A percentile compares a stretch with the other conserved stretches of the same genome.
Conservation (phyloP, 2,888 invertebrate species). For the Mycalesis mineus region DNA sequence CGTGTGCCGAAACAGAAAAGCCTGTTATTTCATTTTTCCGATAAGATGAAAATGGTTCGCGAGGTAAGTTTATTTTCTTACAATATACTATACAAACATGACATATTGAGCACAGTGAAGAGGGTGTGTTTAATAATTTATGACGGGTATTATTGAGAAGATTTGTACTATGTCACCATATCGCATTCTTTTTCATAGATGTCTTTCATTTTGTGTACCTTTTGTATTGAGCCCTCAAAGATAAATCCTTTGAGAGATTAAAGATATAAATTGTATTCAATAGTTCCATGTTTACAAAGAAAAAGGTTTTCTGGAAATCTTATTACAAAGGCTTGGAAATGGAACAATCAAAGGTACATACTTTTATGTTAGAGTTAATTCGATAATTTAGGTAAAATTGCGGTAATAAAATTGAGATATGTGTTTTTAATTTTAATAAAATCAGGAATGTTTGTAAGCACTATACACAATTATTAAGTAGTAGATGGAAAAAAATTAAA, state of each 20-base stretch:
- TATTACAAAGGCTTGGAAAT: no score
- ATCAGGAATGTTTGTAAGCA: no score
- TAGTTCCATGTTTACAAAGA: not conserved
- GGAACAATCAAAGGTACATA: no score
- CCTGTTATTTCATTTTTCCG: not conserved
- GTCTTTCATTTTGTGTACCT: not conserved
- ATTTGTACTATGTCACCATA: slow-evolving; percentile 3
- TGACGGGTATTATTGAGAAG: slow-evolving; percentile 3
- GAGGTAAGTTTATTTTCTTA: slow-evolving; percentile 1
- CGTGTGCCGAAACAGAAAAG: not conserved
- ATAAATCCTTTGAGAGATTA: not conserved
- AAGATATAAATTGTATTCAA: not conserved
- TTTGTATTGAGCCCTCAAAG: not conserved
- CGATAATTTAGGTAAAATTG: no score
- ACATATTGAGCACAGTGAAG: not conserved
- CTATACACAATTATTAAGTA: no score
- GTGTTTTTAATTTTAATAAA: no score
- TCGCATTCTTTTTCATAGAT: not conserved
- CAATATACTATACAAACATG: not conserved
- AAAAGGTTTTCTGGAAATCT: no score
- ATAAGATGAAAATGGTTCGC: slow-evolving; percentile 1
- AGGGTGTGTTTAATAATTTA: slow-evolving; percentile 12
- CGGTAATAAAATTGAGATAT: no score
- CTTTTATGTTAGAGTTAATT: no score
- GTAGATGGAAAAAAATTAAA: no score